Percentiles rank a stretch among this genome's conserved stretches.
Conservation (phyloP, 2,113 vertebrate species). For the Amphilophus citrinellus region DNA sequence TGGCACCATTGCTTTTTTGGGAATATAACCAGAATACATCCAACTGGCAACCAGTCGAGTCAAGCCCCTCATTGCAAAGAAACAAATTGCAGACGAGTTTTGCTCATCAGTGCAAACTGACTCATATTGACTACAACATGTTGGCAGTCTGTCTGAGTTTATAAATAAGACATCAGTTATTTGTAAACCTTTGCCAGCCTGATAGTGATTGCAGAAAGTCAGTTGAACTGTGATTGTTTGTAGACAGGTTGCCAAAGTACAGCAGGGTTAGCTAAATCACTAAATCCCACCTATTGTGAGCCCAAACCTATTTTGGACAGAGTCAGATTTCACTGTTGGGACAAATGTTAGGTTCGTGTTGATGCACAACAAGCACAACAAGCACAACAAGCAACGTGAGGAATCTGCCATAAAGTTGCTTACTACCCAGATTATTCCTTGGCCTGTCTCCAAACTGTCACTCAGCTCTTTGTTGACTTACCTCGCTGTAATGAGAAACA, state of each 20-base stretch:
- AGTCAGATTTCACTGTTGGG: not conserved
- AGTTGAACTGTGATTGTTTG: not conserved
- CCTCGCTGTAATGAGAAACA: slow-evolving; percentile 65
- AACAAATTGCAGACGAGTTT: not conserved
- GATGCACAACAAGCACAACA: slow-evolving; percentile 16
- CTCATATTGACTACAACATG: not conserved
- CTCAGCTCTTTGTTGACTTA: slow-evolving; percentile 67
- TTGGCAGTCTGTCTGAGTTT: not conserved
- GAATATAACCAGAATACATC: not conserved
- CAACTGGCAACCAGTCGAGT: not conserved
- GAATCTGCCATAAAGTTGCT: slow-evolving; percentile 53
- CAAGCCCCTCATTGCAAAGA: not conserved
- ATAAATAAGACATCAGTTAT: not conserved
- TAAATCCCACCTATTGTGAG: not conserved
- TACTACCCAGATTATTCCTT: slow-evolving; percentile 51
- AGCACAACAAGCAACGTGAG: slow-evolving; percentile 18
- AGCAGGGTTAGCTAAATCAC: not conserved
- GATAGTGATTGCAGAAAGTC: not conserved
- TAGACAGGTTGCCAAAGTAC: not conserved
- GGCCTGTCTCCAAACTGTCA: slow-evolving; percentile 53
- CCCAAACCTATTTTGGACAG: slow-evolving; percentile 16
- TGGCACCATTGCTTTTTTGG: not conserved
- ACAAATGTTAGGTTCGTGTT: slow-evolving; percentile 34
- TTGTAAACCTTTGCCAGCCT: not conserved
- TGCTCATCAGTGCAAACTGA: not conserved